Evolutionary conservation across 1,140 invertebrate genomes (phyloP).

Genomic region (Magallana angulata): DNA sequence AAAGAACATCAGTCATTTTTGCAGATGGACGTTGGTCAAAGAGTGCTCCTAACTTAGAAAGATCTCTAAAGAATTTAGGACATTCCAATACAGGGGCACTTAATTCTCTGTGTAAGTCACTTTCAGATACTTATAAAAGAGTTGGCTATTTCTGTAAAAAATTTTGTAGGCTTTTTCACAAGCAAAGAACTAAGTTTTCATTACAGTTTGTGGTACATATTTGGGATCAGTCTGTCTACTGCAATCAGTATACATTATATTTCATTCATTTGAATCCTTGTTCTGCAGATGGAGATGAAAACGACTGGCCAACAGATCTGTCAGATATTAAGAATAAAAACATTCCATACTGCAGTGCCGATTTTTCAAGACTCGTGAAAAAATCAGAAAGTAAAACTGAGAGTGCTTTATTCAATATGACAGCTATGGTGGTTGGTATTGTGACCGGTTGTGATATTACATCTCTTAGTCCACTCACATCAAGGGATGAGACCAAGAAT

Average conservation of each 20-base stretch:
- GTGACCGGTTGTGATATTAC: slow-evolving; percentile 94
- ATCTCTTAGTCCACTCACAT: slow-evolving; percentile 88
- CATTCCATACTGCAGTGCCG: slow-evolving; percentile 67
- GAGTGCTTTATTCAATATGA: slow-evolving; percentile 92
- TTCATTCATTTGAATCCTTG: no score
- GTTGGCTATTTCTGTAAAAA: background rate
- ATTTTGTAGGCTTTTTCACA: background rate
- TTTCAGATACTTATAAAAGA: background rate
- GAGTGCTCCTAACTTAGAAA: slow-evolving; percentile 87
- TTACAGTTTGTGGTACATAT: background rate
- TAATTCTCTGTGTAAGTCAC: slow-evolving; percentile 80
- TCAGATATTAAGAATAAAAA: slow-evolving; percentile 64
- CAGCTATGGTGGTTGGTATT: slow-evolving; percentile 91
- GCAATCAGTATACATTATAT: slow-evolving; percentile 26
- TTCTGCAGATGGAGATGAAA: slow-evolving; percentile 76
- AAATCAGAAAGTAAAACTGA: slow-evolving; percentile 84
- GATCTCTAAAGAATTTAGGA: slow-evolving; percentile 82
- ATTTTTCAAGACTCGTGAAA: slow-evolving; percentile 40
- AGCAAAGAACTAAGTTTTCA: no score
- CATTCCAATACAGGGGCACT: slow-evolving; percentile 79
- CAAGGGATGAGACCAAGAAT: slow-evolving; percentile 62
- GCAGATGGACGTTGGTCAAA: slow-evolving; percentile 78
- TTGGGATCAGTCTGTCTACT: background rate
- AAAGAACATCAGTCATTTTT: slow-evolving; percentile 80
- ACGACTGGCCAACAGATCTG: slow-evolving; percentile 73